Base-by-base conservation (phyloP, 1,140 invertebrate genomes). In the Pseudomyrmex cubaensis region DNA sequence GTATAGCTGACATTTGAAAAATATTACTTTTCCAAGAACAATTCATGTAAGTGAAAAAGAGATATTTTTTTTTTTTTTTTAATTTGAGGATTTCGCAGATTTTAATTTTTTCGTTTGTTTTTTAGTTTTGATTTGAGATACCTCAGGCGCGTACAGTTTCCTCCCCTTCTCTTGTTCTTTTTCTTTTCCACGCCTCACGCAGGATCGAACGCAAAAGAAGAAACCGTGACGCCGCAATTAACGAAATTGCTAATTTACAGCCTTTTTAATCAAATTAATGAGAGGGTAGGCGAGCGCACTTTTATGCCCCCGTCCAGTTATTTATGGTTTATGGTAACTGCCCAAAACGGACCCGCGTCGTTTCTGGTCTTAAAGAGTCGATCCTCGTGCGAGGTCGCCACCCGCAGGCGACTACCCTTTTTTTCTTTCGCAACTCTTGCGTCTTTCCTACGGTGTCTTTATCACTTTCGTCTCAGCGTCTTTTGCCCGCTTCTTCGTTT, bases 241-340 rank as follows among this genome's bases (percentile, higher is more conserved):
- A 84, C 67, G 54, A 87, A 90, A 90, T 89, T 87, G 85, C 89
- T 90, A 86, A 89, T 89, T 90, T 89, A 72, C 78, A 82, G 80
- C 67, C 70, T 89, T 90, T 87, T 90, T 89, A 90, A 90, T 90
- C 87, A 89, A 89, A 90, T 90, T 90, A 90, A 87, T 85, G 89
- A 90, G 74, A 85, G 84, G 82, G 87, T 87, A 86, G 84, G 62
- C 54, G 61, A 35, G 35, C 17, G 35, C 73, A 82, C 83, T 84
- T 90, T 86, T 87, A 87, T 84, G 83, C 59, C 82, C 61, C 73
- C 46, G 74, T 86, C 59, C 78, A 87, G 85, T 90, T 90, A 90
- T 90, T 90, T 90, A 89, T 86, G 84, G 89, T 90, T 90, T 90
- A 90, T 87, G 87, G 87, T 86, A 89, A 89, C 84, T 82, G 85